Evolutionary conservation across 1,140 invertebrate genomes (phyloP), one percentile per base, ranked within the genome.

Genomic region (Himalopsyche phryganea): DNA sequence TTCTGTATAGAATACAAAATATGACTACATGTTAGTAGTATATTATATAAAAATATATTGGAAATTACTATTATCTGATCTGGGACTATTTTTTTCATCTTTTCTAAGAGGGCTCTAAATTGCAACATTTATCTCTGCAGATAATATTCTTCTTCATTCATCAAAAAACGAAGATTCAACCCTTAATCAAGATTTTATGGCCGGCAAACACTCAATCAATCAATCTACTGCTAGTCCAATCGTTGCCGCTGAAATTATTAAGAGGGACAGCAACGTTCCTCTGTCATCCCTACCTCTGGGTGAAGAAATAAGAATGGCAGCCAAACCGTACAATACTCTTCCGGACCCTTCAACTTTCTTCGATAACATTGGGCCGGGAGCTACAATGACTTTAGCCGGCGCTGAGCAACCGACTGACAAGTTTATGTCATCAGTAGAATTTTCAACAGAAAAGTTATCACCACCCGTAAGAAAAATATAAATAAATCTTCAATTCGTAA

Each of bases 321-420:
- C 57, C 10, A 35, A 28, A n/a, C 66, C 44, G 45, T 65, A 15
- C 68, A 71, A 63, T 10, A 52, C 32, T 15, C 54, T 78, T 19
- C 76, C 76, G 2, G 74, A 77, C 65, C 76, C 76, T 0, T 75
- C 75, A 0, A 77, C 74, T 6, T 78, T 78, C 64, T 78, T 78
- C 50, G 75, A 78, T 47, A 76, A 70, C 23, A 76, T 78, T 28
- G 74, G 73, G 0, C 71, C 73, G 1, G 50, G 47, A 19, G 63
- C 63, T 49, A 63, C 65, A 5, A 58, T 69, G 46, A 68, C 67
- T 15, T 54, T 67, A 14, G 65, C 69, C 42, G 50, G 70, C 46
- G 32, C 19, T 6, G 38, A 41, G 13, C 53, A 41, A 14, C 35
- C 40, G 14, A 45, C 51, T 33, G 55, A 55, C 0, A 51, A 42